Conservation (phyloP, 2,113 vertebrate species). For the Uropsilus gracilis region DNA sequence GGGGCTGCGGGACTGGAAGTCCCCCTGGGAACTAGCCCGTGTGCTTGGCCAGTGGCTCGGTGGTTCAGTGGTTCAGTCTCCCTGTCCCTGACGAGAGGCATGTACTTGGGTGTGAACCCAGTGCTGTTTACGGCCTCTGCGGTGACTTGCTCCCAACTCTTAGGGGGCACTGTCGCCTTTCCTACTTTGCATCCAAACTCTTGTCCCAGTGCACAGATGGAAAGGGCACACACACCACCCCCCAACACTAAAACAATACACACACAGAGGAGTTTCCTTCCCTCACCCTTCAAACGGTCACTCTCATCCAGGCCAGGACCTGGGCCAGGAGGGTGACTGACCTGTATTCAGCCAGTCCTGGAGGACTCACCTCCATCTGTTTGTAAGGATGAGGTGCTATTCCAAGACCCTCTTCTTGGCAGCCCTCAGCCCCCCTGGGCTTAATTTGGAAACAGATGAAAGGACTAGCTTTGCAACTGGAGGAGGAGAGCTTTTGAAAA, state of each 20-base stretch:
- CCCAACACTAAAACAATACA: background rate
- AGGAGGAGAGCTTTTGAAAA: background rate
- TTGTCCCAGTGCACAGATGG: background rate
- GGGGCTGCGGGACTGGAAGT: background rate
- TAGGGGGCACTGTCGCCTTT: background rate
- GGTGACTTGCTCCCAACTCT: background rate
- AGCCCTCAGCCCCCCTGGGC: background rate
- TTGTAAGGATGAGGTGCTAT: background rate
- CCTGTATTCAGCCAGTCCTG: background rate
- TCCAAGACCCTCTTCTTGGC: background rate
- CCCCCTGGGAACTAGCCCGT: background rate
- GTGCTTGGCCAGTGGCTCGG: background rate
- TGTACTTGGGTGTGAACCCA: background rate
- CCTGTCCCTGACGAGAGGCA: background rate
- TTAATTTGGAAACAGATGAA: conserved; percentile 3
- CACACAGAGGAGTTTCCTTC: background rate
- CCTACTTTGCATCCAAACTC: background rate
- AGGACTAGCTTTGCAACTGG: background rate
- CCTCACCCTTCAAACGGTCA: accelerated
- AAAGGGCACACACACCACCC: background rate
- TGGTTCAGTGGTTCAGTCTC: too few relatives aligned
- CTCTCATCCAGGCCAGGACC: background rate
- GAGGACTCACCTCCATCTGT: background rate
- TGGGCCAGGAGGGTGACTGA: too few relatives aligned
- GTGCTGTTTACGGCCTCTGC: background rate